Conservation (phyloP, 2,113 vertebrate genomes). For the Morphnarchus princeps region DNA sequence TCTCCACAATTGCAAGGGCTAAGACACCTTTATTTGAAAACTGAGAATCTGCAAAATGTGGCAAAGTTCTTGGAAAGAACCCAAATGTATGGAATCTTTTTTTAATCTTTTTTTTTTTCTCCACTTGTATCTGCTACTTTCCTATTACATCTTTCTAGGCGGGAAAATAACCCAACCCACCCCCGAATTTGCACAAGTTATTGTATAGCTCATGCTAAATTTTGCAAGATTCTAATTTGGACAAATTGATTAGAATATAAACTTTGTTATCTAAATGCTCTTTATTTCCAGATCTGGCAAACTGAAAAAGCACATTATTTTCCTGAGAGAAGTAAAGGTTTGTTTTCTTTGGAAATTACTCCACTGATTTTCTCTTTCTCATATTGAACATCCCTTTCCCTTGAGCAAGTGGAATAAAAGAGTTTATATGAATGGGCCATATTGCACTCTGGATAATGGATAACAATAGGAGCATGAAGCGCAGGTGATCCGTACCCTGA, state of each 20-base stretch:
- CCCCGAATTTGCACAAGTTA: not conserved
- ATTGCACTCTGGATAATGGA: not conserved
- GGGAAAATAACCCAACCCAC: rapidly evolving
- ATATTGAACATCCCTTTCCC: not conserved
- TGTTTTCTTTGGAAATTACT: constrained; percentile 30
- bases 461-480: too few relatives aligned
- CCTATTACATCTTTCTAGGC: constrained; percentile 34
- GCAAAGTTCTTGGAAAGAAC: constrained; percentile 64
- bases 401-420: not conserved
- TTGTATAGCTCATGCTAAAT: not conserved
- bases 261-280: constrained; percentile 33
- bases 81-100: constrained; percentile 53
- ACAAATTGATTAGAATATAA: constrained; percentile 59
- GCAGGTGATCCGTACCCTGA: too few relatives aligned
- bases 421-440: not conserved
- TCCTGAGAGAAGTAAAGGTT: not conserved
- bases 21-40: constrained; percentile 31
- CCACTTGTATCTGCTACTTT: constrained; percentile 19
- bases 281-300: constrained; percentile 46
- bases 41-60: constrained; percentile 34
- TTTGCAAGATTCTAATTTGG: constrained; percentile 55
- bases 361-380: constrained; percentile 33
- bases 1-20: constrained; percentile 17
- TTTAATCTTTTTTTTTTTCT: not conserved
- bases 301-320: constrained; percentile 29